phyloP scores from a whole-genome alignment of 2,888 invertebrate genomes.

The Lepetodrilus schrolli region DNA sequence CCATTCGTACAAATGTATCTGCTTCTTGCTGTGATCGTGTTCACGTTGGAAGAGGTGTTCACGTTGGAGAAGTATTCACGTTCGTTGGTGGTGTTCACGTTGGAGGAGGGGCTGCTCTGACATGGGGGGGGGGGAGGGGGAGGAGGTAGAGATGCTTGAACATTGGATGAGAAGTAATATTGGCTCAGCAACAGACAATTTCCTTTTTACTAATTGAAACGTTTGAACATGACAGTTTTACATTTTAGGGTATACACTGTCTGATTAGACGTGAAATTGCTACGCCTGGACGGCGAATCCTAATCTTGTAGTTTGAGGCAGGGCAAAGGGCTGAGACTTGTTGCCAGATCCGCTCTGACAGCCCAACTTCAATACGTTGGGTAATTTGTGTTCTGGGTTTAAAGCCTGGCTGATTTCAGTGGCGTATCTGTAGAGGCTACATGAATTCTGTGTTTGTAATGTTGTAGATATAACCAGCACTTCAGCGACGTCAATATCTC shows the following conservation, averaged over 20 bases:
- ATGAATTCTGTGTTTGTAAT: too few species aligned
- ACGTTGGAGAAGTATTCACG: too few species aligned
- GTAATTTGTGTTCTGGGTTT: too few species aligned
- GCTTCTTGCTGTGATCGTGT: not conserved
- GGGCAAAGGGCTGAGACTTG: not conserved
- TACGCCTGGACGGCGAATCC: not conserved
- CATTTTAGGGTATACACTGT: constrained; percentile 2
- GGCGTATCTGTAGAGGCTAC: too few species aligned
- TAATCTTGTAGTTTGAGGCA: not conserved
- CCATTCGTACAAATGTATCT: not conserved
- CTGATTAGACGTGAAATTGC: constrained; percentile 11
- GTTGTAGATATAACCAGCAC: too few species aligned
- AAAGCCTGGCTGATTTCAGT: too few species aligned
- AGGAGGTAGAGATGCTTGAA: not conserved
- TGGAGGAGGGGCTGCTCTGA: not conserved
- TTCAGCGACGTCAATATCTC: too few species aligned
- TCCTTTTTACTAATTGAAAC: constrained; percentile 20
- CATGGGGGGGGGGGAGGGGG: not conserved
- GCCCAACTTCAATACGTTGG: not conserved
- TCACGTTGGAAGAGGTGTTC: not conserved
- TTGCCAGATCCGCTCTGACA: not conserved
- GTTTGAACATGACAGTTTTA: constrained; percentile 21
- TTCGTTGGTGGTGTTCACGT: not conserved
- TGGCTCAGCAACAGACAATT: constrained; percentile 10
- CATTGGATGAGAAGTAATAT: not conserved